These are phyloP conservation scores for Spinus pinus DNA, from an alignment of 2,797 vertebrate species.

Conservation along the genomic window DNA sequence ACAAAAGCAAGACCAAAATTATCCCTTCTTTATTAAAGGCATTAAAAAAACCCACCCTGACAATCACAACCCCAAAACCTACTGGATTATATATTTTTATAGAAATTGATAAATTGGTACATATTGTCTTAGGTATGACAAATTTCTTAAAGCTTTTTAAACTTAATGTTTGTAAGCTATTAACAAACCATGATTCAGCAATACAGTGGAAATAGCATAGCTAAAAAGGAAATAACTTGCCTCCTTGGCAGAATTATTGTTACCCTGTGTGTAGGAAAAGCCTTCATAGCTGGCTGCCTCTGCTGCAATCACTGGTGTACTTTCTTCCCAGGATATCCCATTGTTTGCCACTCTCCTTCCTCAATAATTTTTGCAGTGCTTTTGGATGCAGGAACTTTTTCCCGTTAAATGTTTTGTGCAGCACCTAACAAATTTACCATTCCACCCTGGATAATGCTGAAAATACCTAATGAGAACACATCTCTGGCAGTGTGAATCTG, in stretches of 20 bases:
- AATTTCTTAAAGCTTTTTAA: not conserved
- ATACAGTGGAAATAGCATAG: not conserved
- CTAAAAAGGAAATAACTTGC: slow-evolving; percentile 32
- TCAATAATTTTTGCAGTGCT: not conserved
- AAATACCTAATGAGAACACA: not conserved
- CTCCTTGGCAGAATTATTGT: not conserved
- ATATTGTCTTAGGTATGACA: not conserved
- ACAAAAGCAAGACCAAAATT: not conserved
- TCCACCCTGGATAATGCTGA: not conserved
- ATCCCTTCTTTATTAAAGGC: not conserved
- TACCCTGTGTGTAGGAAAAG: not conserved
- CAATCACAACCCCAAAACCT: not conserved
- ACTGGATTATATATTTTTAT: not conserved
- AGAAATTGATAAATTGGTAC: not conserved
- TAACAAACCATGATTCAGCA: not conserved
- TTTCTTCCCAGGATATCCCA: slow-evolving; percentile 1
- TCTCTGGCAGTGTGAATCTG: not conserved
- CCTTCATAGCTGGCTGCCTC: not conserved
- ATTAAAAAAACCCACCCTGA: not conserved
- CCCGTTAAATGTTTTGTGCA: not conserved
- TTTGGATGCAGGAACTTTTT: not conserved
- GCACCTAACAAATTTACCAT: not conserved
- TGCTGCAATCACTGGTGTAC: not conserved
- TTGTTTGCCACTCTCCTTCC: not conserved
- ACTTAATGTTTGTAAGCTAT: not conserved